Conservation (phyloP, 92 coral and sea anemone genomes). For the Epizoanthus rinbou region DNA sequence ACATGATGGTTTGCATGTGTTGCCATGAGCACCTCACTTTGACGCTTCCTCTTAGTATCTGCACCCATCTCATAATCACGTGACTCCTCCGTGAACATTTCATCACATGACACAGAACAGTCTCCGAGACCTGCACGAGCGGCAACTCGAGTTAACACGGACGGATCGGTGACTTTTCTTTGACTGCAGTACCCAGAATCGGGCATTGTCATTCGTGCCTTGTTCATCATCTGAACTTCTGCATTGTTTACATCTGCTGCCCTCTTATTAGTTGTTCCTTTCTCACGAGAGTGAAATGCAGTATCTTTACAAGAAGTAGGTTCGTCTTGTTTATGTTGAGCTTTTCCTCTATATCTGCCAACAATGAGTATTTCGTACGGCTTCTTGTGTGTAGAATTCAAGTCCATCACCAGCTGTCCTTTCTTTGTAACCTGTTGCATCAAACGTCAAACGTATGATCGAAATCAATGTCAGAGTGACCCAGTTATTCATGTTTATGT, state of each 20-base stretch:
- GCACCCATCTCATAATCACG: background rate
- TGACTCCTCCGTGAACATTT: background rate
- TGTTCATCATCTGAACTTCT: background rate
- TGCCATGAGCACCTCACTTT: background rate
- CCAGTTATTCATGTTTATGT: too few relatives aligned
- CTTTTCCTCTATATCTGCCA: conserved; percentile 60
- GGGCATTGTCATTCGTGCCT: background rate
- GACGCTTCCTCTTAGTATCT: background rate
- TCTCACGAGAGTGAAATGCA: background rate
- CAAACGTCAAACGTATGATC: background rate
- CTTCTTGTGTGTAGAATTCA: conserved; percentile 92
- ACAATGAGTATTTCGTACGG: conserved; percentile 90
- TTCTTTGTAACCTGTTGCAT: conserved; percentile 70
- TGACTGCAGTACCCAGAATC: background rate
- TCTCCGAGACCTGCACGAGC: background rate
- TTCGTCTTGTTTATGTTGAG: background rate
- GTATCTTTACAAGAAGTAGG: background rate
- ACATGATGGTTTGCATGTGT: background rate
- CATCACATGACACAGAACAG: background rate
- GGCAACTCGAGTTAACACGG: background rate
- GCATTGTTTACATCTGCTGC: background rate
- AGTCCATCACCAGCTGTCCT: conserved; percentile 84
- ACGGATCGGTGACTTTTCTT: background rate
- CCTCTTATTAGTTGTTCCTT: background rate
- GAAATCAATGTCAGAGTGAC: background rate